phyloP scores from a whole-genome alignment of 2,888 invertebrate species.

The Ichneumon xanthorius region DNA sequence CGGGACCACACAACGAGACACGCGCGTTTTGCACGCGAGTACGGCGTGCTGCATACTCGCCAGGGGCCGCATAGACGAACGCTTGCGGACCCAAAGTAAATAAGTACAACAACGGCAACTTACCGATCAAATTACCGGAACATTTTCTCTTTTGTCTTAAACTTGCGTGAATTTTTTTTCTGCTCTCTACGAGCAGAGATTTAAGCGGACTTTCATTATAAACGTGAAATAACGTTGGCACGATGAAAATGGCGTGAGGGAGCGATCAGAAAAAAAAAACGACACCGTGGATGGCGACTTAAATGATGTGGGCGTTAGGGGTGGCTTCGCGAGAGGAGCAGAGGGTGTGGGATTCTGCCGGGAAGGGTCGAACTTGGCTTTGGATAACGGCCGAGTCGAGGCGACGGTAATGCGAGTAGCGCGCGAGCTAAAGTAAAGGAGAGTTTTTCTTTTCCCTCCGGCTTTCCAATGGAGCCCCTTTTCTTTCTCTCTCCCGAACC shows the following conservation, averaged over 20 bases:
- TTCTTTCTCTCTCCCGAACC: slow-evolving; percentile 60
- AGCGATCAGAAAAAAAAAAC: slow-evolving; percentile 68
- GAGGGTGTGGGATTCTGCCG: slow-evolving; percentile 62
- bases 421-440: slow-evolving; percentile 76
- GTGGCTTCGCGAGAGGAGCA: slow-evolving; percentile 70
- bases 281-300: slow-evolving; percentile 77
- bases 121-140: background rate
- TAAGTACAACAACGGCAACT: background rate
- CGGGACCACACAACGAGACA: slow-evolving; percentile 72
- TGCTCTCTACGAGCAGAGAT: slow-evolving; percentile 15
- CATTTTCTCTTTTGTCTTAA: background rate
- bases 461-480: slow-evolving; percentile 69
- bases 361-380: slow-evolving; percentile 76
- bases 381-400: slow-evolving; percentile 79
- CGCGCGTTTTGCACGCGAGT: slow-evolving; percentile 70
- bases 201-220: slow-evolving; percentile 55
- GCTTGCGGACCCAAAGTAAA: background rate
- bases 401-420: slow-evolving; percentile 79
- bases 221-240: slow-evolving; percentile 51
- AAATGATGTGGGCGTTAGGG: slow-evolving; percentile 78
- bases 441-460: slow-evolving; percentile 81
- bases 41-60: slow-evolving; percentile 73
- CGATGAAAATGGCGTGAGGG: slow-evolving; percentile 67
- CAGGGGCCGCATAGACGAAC: slow-evolving; percentile 66
- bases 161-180: background rate